Percentiles rank a stretch among this genome's conserved stretches.
Conservation (phyloP, 2,888 invertebrate species). For the Masnerella sp. region DNA sequence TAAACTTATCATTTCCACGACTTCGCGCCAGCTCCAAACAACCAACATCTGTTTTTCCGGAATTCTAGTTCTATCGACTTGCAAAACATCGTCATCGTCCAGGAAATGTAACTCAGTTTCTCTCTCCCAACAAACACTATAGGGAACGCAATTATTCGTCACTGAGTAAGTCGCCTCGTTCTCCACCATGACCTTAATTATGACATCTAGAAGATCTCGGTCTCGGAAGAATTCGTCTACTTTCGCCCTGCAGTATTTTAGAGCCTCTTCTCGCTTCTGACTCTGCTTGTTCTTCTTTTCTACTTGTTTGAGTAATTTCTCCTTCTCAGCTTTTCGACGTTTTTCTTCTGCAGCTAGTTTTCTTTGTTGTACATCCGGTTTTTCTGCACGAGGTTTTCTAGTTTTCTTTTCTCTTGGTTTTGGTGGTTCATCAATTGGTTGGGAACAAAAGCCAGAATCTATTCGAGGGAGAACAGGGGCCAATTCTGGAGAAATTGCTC, state of each 20-base stretch:
- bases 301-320: slow-evolving; percentile 65
- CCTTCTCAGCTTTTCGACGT: slow-evolving; percentile 50
- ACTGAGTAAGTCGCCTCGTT: slow-evolving; percentile 69
- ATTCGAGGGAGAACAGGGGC: too few species aligned
- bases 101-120: slow-evolving; percentile 66
- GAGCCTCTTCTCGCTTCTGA: slow-evolving; percentile 68
- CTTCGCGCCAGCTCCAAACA: slow-evolving; percentile 75
- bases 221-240: slow-evolving; percentile 65
- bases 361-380: slow-evolving; percentile 14
- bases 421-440: too few species aligned
- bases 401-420: too few species aligned
- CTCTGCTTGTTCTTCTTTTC: slow-evolving; percentile 63
- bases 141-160: slow-evolving; percentile 71
- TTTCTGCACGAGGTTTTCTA: too few species aligned
- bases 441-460: too few species aligned
- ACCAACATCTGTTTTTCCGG: slow-evolving; percentile 73
- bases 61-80: slow-evolving; percentile 53
- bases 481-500: too few species aligned
- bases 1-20: slow-evolving; percentile 71
- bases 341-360: slow-evolving; percentile 32
- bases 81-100: slow-evolving; percentile 66
- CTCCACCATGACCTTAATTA: slow-evolving; percentile 63
- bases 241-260: slow-evolving; percentile 69
- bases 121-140: slow-evolving; percentile 77
- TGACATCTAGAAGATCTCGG: slow-evolving; percentile 66